phyloP scores from a whole-genome alignment of 2,888 invertebrate species.

The Bombylius major region DNA sequence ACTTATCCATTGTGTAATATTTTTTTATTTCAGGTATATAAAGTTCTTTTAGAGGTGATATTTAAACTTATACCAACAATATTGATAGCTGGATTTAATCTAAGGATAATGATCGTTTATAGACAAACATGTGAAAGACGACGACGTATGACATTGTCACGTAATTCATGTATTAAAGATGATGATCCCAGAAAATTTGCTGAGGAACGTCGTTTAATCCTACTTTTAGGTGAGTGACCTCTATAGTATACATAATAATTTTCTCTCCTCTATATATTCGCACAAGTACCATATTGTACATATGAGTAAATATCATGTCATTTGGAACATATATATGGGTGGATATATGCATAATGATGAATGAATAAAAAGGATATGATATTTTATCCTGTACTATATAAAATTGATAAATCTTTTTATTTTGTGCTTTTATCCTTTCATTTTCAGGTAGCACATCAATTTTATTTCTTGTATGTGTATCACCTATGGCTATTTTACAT shows the following conservation, averaged over 20 bases:
- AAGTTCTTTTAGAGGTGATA: slow-evolving; percentile 48
- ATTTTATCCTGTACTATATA: too few species aligned
- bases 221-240: slow-evolving; percentile 41
- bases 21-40: slow-evolving; percentile 39
- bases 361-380: too few species aligned
- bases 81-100: slow-evolving; percentile 49
- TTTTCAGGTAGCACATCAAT: slow-evolving; percentile 45
- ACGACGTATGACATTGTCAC: slow-evolving; percentile 50
- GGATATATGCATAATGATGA: too few species aligned
- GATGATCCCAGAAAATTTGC: slow-evolving; percentile 53
- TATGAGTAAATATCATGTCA: too few species aligned
- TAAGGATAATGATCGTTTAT: slow-evolving; percentile 54
- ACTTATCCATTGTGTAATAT: background rate
- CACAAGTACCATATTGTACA: too few species aligned
- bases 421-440: too few species aligned
- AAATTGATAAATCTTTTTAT: background rate
- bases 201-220: slow-evolving; percentile 51
- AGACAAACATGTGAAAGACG: slow-evolving; percentile 50
- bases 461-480: slow-evolving; percentile 54
- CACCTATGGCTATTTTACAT: slow-evolving; percentile 58
- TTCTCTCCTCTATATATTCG: too few species aligned
- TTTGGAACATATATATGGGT: too few species aligned
- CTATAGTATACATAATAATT: background rate
- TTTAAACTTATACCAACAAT: slow-evolving; percentile 58
- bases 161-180: slow-evolving; percentile 41